A percentile compares a stretch with the other conserved stretches of the same genome.
Conservation (phyloP, 2,113 vertebrate genomes). For the Turdus rufiventris region DNA sequence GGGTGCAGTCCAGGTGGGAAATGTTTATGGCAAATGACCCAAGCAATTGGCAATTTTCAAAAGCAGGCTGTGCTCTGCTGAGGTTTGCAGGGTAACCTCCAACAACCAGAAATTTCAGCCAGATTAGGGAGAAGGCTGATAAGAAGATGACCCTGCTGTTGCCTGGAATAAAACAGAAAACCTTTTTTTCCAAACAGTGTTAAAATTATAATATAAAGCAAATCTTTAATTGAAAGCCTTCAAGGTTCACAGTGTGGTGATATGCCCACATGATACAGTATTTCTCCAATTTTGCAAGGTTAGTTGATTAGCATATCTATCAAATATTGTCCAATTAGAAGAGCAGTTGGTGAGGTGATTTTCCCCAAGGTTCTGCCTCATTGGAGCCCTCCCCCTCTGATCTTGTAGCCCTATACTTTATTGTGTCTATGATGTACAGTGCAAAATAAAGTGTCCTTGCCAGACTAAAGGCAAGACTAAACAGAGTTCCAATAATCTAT, state of each 20-base stretch:
- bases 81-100: background rate
- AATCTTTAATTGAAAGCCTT: background rate
- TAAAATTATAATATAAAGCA: background rate
- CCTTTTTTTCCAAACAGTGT: background rate
- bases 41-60: background rate
- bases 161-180: background rate
- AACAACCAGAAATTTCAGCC: background rate
- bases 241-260: background rate
- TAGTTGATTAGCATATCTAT: background rate
- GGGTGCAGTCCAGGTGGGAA: background rate
- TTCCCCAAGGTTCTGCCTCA: background rate
- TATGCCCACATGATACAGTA: accelerated
- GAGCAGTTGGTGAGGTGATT: background rate
- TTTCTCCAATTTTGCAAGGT: background rate
- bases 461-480: background rate
- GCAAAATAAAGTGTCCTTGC: background rate
- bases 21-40: background rate
- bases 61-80: background rate
- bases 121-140: background rate
- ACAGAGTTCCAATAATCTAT: background rate
- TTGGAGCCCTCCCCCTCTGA: background rate
- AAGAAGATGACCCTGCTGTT: background rate
- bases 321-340: background rate
- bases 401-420: too few relatives aligned
- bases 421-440: background rate